These are phyloP conservation scores for Casuarius casuarius DNA, from an alignment of 2,113 vertebrate genomes.

Conservation along the genomic window DNA sequence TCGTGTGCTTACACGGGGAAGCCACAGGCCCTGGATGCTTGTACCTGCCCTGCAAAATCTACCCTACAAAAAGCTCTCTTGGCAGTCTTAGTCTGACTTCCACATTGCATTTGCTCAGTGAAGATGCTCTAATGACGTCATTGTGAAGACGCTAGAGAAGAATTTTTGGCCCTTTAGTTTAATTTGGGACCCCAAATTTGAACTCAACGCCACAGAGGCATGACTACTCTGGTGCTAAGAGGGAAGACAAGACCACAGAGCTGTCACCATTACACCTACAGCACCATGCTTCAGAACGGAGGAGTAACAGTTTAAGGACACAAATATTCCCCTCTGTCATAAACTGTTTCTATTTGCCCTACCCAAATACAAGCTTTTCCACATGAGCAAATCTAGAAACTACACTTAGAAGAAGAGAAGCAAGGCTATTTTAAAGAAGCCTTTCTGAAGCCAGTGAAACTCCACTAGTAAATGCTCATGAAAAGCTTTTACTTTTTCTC, in stretches of 20 bases:
- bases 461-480: background rate
- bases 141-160: background rate
- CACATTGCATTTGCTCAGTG: background rate
- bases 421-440: background rate
- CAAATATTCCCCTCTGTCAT: accelerated
- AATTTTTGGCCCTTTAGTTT: background rate
- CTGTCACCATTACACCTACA: background rate
- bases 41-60: background rate
- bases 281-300: background rate
- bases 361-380: background rate
- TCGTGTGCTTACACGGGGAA: background rate
- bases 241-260: background rate
- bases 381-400: background rate
- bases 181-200: too few relatives aligned
- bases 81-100: background rate
- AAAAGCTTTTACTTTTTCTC: background rate
- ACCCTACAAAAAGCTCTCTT: background rate
- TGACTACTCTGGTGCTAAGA: background rate
- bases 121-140: accelerated
- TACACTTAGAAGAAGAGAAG: background rate
- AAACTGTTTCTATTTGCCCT: background rate
- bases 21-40: background rate
- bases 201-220: background rate
- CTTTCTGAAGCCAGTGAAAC: background rate
- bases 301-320: background rate